Evolutionary conservation across 2,888 invertebrate genomes (phyloP).

Genomic region (Aphidius colemani): DNA sequence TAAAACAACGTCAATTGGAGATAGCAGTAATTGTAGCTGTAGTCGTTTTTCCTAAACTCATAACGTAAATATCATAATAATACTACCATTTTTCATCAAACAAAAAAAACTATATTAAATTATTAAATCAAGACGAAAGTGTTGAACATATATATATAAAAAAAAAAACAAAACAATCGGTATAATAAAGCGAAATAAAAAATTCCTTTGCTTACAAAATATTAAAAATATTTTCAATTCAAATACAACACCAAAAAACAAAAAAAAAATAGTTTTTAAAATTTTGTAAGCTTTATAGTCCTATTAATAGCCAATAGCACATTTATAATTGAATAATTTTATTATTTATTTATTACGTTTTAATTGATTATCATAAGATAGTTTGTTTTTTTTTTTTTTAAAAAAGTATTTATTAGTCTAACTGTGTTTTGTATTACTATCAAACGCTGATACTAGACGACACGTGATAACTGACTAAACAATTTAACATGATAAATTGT

Average conservation of each 20-base stretch:
- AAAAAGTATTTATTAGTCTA: conserved; percentile 13
- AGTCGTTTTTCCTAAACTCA: conserved; percentile 54
- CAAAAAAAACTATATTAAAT: too few relatives aligned
- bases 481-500: too few relatives aligned
- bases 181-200: too few relatives aligned
- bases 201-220: too few relatives aligned
- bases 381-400: background rate
- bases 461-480: too few relatives aligned
- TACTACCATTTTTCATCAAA: too few relatives aligned
- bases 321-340: background rate
- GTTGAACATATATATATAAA: too few relatives aligned
- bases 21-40: conserved; percentile 69
- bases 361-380: background rate
- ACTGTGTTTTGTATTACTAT: conserved; percentile 8
- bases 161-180: background rate
- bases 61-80: background rate
- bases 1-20: conserved; percentile 72
- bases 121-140: background rate
- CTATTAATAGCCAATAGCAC: background rate
- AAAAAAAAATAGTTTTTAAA: too few relatives aligned
- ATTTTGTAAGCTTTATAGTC: too few relatives aligned
- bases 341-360: background rate
- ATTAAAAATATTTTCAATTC: too few relatives aligned
- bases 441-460: conserved; percentile 15
- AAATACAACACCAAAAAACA: too few relatives aligned